Evolutionary conservation across 2,113 vertebrate genomes (phyloP).

Genomic region (Copsychus sechellarum): DNA sequence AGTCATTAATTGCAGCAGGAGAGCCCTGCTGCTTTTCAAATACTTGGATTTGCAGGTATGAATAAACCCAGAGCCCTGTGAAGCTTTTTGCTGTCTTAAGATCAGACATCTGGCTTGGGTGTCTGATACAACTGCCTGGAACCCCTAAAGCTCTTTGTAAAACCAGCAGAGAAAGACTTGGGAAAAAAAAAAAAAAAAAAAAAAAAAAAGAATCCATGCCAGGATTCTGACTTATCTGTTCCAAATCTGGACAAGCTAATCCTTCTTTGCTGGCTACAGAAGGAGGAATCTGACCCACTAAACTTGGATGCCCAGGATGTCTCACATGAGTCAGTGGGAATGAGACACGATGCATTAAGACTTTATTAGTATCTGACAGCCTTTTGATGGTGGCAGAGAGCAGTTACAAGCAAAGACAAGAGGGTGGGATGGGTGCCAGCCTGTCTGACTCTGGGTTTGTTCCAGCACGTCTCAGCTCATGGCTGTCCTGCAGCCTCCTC

Average conservation of each 20-base stretch:
- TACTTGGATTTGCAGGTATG: not conserved
- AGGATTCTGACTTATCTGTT: not conserved
- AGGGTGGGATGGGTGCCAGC: constrained; percentile 43
- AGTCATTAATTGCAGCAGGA: not conserved
- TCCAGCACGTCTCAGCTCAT: constrained; percentile 28
- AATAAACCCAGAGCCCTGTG: not conserved
- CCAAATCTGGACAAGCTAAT: constrained; percentile 4
- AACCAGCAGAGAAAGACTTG: not conserved
- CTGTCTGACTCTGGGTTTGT: constrained; percentile 40
- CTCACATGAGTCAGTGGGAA: constrained; percentile 26
- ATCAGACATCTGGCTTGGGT: not conserved
- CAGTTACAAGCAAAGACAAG: constrained; percentile 4
- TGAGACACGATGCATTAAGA: constrained; percentile 41
- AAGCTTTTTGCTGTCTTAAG: not conserved
- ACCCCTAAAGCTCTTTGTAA: not conserved
- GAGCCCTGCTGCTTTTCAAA: not conserved
- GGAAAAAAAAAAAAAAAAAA: not conserved
- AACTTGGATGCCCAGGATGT: constrained; percentile 3
- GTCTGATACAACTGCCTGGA: not conserved
- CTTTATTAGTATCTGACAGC: constrained; percentile 50
- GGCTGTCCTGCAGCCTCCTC: constrained; percentile 20
- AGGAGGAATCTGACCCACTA: constrained; percentile 1
- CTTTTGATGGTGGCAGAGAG: constrained; percentile 17
- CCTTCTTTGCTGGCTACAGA: not conserved
- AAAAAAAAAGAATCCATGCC: not conserved